Conservation (phyloP, 2,797 vertebrate species). For the Cyclopterus lumpus region DNA sequence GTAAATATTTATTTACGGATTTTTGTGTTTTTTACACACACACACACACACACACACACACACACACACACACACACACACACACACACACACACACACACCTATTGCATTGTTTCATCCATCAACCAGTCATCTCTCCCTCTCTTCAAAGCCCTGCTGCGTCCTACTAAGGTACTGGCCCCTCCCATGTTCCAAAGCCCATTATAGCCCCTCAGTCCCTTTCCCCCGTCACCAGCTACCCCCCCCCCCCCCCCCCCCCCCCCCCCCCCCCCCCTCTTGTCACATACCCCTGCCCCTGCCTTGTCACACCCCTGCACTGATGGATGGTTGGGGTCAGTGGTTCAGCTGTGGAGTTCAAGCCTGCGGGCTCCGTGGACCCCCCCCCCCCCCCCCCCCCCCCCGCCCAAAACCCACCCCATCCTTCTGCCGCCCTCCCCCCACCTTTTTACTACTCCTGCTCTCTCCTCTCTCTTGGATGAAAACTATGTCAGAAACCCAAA, state of each 20-base stretch:
- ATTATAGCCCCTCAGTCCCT: conserved; percentile 68
- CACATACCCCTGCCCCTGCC: conserved; percentile 76
- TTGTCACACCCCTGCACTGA: conserved; percentile 83
- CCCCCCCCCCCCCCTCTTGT: conserved; percentile 62
- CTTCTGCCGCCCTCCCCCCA: conserved; percentile 22
- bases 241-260: too few species aligned
- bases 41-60: not conserved
- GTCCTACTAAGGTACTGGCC: conserved; percentile 58
- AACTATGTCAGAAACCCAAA: conserved; percentile 81
- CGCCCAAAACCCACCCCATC: too few species aligned
- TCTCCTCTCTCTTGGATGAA: conserved; percentile 67
- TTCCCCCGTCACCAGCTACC: conserved; percentile 54
- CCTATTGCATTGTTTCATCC: not conserved
- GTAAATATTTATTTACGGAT: not conserved
- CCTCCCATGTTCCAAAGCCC: conserved; percentile 66
- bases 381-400: conserved; percentile 3
- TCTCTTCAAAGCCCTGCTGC: conserved; percentile 22
- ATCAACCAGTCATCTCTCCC: not conserved
- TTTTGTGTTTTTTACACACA: conserved; percentile 2
- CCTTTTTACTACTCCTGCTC: conserved; percentile 64
- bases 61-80: not conserved
- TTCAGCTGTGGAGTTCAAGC: conserved; percentile 88
- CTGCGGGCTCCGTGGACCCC: conserved; percentile 68
- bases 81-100: conserved; percentile 1
- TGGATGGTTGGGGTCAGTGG: conserved; percentile 85